A percentile compares a stretch with the other conserved stretches of the same genome.
Conservation (phyloP, 2,888 invertebrate genomes). For the Sipunculus nudus region DNA sequence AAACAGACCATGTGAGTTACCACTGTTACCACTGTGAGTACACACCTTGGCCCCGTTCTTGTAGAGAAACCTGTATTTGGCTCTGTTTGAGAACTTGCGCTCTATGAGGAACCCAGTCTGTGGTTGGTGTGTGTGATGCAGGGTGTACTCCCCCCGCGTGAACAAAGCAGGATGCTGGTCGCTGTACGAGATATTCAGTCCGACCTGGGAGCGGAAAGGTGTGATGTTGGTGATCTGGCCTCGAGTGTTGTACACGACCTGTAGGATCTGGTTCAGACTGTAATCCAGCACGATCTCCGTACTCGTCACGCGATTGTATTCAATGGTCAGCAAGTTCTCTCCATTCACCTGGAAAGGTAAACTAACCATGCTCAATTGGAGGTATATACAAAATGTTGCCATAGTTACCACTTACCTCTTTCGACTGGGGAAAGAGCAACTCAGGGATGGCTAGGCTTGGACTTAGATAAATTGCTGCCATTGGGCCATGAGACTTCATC, state of each 20-base stretch:
- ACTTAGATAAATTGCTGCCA: background rate
- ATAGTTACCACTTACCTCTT: background rate
- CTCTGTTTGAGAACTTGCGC: conserved; percentile 87
- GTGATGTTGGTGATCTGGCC: conserved; percentile 78
- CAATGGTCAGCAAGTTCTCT: conserved; percentile 87
- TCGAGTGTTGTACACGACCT: conserved; percentile 87
- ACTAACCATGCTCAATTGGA: background rate
- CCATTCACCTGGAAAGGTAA: conserved; percentile 84
- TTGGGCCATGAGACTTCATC: no score
- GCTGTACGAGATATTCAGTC: conserved; percentile 77
- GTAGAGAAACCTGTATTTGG: conserved; percentile 90
- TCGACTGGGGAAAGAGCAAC: background rate
- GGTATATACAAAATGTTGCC: background rate
- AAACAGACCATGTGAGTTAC: no score
- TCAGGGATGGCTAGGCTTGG: background rate
- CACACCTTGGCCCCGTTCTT: conserved; percentile 82
- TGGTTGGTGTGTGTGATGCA: conserved; percentile 86
- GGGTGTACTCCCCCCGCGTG: conserved; percentile 92
- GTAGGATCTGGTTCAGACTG: conserved; percentile 82
- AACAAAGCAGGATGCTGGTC: conserved; percentile 78
- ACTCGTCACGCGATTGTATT: conserved; percentile 90
- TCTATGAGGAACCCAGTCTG: conserved; percentile 84
- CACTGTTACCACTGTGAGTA: no score
- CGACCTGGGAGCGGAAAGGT: conserved; percentile 48
- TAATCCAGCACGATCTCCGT: conserved; percentile 90